Base-by-base conservation (phyloP, 2,888 invertebrate species). In the Torymus auratus region DNA sequence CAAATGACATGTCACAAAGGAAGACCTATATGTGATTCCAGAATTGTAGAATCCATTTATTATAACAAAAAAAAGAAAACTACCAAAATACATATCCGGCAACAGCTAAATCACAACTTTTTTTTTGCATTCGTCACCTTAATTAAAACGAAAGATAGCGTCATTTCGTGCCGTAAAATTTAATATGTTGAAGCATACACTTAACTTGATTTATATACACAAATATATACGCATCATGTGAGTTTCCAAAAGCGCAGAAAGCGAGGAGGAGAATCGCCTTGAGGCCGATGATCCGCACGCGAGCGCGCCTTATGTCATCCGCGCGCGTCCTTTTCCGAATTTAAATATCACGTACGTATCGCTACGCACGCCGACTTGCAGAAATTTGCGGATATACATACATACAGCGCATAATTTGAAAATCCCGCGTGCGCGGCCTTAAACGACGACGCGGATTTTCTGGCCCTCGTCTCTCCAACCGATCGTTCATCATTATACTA, bases 401-500 rank as follows among this genome's bases (percentile, higher is more conserved):
- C 41, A 20, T 15, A 62, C 14, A 14, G 14, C 52, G 17, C 52
- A 17, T 17, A 67, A 67, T 67, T 67, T 53, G 67, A 67, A 67
- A 67, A 67, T 67, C 12, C 17, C 23, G 5, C 50, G n/a, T n/a
- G 13, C 3, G 15, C 14, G 65, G 52, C 23, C 23, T 60, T 52
- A 15, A 28, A 60, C 74, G 74, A 23, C 67, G 67, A 67, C 67
- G 52, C 60, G 58, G 74, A 75, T 75, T 75, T 75, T 75, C 75
- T 67, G 75, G 75, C 67, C 74, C 67, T 75, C 74, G 74, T n/a
- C n/a, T 52, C 17, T 52, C 58, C 65, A 52, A 60, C 67, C 67
- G 75, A 75, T 75, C 75, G 67, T 75, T 75, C 75, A 60, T 75
- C 75, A 75, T 75, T 75, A 75, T 67, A n/a, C 52, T 53, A 20